phyloP scores from a whole-genome alignment of 2,797 vertebrate genomes.

The Sciaenops ocellatus region DNA sequence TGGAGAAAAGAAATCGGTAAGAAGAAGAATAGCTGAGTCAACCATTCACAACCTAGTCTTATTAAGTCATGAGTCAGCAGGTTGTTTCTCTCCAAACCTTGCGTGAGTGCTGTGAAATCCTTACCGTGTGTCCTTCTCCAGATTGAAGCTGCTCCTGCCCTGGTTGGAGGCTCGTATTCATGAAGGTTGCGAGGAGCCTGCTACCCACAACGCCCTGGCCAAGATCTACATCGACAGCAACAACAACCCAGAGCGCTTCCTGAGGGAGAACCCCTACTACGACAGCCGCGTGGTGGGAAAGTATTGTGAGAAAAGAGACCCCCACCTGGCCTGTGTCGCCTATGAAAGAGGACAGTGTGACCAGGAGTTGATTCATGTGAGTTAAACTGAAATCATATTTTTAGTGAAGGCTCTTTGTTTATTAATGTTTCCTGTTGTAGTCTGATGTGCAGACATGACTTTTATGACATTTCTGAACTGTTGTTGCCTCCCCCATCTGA shows the following conservation, averaged over 20 bases:
- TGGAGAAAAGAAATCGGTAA: constrained; percentile 96
- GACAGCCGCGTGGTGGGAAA: constrained; percentile 95
- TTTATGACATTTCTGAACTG: neutral
- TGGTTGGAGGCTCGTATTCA: constrained; percentile 96
- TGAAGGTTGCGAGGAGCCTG: constrained; percentile 95
- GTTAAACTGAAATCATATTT: constrained; percentile 45
- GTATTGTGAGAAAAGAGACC: constrained; percentile 97
- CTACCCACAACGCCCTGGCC: constrained; percentile 94
- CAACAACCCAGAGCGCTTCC: constrained; percentile 93
- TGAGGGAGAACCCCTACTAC: constrained; percentile 93
- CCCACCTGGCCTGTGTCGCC: constrained; percentile 94
- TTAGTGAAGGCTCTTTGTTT: neutral
- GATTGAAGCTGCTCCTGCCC: constrained; percentile 93
- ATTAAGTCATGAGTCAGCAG: neutral
- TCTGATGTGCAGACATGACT: neutral
- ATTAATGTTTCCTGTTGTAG: neutral
- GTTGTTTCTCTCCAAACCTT: constrained; percentile 1
- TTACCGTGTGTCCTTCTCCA: constrained; percentile 62
- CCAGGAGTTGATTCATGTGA: constrained; percentile 94
- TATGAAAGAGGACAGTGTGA: constrained; percentile 96
- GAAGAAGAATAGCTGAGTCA: constrained; percentile 1
- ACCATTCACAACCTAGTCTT: accelerated
- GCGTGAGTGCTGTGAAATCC: neutral
- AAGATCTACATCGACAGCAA: constrained; percentile 98
- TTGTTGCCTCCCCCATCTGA: neutral